Conservation (phyloP, 2,888 invertebrate species). For the Folsomia candida region DNA sequence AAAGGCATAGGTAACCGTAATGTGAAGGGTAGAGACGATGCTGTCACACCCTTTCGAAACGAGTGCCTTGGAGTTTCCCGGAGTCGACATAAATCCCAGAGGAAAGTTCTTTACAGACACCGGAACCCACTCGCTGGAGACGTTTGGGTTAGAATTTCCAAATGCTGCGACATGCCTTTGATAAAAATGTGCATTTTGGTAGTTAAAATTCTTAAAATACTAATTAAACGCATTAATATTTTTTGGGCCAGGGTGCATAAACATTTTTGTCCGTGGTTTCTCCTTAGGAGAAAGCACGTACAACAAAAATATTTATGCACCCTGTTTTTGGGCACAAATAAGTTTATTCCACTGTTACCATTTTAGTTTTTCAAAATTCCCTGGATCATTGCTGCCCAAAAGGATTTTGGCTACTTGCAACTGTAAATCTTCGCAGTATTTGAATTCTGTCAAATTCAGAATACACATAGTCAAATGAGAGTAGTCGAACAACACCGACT, state of each 20-base stretch:
- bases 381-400: constrained; percentile 26
- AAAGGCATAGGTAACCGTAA: constrained; percentile 58
- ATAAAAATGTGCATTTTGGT: no score
- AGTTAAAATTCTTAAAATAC: neutral
- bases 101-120: constrained; percentile 52
- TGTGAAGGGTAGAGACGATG: constrained; percentile 53
- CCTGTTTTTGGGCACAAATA: no score
- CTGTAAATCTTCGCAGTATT: constrained; percentile 34
- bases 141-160: constrained; percentile 57
- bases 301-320: no score
- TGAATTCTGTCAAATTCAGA: constrained; percentile 21
- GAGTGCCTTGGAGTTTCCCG: constrained; percentile 13
- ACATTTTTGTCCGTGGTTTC: no score
- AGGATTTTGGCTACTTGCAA: constrained; percentile 28
- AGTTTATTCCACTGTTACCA: neutral
- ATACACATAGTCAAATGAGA: constrained; percentile 29
- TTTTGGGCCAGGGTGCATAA: no score
- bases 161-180: constrained; percentile 55
- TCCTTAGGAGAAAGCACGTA: no score
- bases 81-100: constrained; percentile 16
- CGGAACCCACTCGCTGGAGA: constrained; percentile 58
- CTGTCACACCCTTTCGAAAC: constrained; percentile 54
- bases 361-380: constrained; percentile 14
- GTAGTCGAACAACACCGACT: constrained; percentile 30
- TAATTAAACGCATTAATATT: constrained; percentile 51